Evolutionary conservation across 2,113 vertebrate species (phyloP).

Genomic region (Gallinago media): DNA sequence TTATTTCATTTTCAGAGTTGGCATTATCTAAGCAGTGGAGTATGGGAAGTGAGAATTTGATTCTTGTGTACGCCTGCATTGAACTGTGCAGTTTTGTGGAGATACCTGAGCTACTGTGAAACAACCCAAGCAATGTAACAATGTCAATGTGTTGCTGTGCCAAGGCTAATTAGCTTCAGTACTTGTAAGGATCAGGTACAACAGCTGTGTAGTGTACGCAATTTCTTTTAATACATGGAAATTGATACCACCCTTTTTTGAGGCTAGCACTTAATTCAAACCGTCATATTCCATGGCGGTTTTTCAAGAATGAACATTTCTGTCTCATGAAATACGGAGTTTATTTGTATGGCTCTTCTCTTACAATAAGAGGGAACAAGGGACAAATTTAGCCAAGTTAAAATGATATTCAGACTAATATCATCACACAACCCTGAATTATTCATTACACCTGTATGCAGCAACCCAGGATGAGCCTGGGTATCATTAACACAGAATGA

Average conservation of each 20-base stretch:
- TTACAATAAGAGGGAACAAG: neutral
- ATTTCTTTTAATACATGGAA: constrained; percentile 27
- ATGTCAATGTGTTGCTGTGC: neutral
- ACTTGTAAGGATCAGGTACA: constrained; percentile 32
- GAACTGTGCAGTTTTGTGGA: neutral
- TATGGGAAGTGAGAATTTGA: constrained; percentile 17
- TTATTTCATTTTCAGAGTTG: neutral
- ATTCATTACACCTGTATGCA: neutral
- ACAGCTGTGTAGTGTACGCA: constrained; percentile 9
- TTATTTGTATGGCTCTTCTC: neutral
- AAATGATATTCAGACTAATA: neutral
- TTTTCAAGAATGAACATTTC: constrained; percentile 6
- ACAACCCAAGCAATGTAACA: neutral
- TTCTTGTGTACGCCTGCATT: constrained; percentile 13
- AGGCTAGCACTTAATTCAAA: neutral
- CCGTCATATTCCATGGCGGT: neutral
- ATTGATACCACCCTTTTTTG: neutral
- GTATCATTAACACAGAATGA: neutral
- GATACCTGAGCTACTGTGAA: constrained; percentile 28
- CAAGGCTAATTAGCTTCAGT: constrained; percentile 41
- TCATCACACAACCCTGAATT: neutral
- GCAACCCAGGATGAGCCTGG: neutral
- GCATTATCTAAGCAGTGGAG: constrained; percentile 5
- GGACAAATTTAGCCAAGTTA: neutral
- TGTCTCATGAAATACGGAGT: neutral